phyloP scores from a whole-genome alignment of 2,113 vertebrate species.

The Euleptes europaea region DNA sequence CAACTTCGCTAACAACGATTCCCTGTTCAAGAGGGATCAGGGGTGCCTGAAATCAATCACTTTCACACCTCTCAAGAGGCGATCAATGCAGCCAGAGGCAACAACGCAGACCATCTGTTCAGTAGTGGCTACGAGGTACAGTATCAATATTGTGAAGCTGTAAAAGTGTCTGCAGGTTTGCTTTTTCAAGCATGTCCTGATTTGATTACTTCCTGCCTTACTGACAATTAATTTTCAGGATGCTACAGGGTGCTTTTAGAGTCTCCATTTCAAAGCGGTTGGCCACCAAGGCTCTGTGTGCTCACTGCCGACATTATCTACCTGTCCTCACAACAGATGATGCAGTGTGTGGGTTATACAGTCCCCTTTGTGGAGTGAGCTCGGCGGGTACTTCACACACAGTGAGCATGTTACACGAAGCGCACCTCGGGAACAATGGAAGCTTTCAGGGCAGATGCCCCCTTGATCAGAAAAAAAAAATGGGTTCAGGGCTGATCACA shows the following conservation, averaged over 20 bases:
- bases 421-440: background rate
- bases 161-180: background rate
- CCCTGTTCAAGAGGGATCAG: background rate
- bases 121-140: background rate
- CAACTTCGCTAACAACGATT: background rate
- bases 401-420: background rate
- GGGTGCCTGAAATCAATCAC: background rate
- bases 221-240: background rate
- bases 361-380: background rate
- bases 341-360: background rate
- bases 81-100: background rate
- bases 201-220: fast-evolving
- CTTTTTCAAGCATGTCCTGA: fast-evolving
- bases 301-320: background rate
- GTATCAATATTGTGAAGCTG: constrained; percentile 17
- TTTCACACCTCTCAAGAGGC: background rate
- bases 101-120: background rate
- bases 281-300: background rate
- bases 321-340: background rate
- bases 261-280: background rate
- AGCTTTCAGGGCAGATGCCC: background rate
- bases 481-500: background rate
- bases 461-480: fast-evolving
- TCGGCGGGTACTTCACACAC: too few relatives aligned
- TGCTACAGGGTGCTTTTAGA: background rate